Evolutionary conservation across 1,140 invertebrate genomes (phyloP), one percentile per base, ranked within the genome.

Genomic region (Dryas iulia): DNA sequence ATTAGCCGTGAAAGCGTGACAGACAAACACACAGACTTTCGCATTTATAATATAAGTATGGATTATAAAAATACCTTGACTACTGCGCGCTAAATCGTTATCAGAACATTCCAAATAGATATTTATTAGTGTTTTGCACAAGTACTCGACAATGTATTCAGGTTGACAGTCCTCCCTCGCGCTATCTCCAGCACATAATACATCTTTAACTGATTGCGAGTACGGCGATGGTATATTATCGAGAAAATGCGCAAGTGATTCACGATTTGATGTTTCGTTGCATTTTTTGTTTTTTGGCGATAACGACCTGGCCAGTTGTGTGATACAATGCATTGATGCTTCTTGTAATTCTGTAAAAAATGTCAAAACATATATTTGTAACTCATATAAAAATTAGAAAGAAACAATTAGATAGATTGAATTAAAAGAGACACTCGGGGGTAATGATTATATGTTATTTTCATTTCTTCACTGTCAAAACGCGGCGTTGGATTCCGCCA

Each of bases 101-200:
- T 86, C 82, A 3, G 67, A 73, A 3, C 73, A 21, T 30, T 81
- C 75, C 33, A 75, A 70, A 31, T 81, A 89, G 6, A 83, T 25
- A 33, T 78, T 61, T 11, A 91, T 79, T 3, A 91, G 35, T 1
- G 76, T 28, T 71, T 82, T 85, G 64, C 82, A 86, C 11, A 86
- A 33, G 10, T 87, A 79, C 26, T 91, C 87, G 0, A 77, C 77
- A 47, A 89, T 72, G 39, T 85, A 89, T 25, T 89, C 87, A 0
- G 89, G 89, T 25, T 78, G 84, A 33, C 89, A 91, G 56, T 85
- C 80, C 6, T 58, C 39, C 1, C 47, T 65, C 0, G 26, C 69
- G 3, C 62, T 64, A 54, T 87, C 84, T 0, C 84, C 82, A 0
- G 74, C 71, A 8, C 76, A 57, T 6, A 71, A 56, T 4, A 65